Conservation (phyloP, 2,797 vertebrate genomes). For the Monodelphis domestica region DNA sequence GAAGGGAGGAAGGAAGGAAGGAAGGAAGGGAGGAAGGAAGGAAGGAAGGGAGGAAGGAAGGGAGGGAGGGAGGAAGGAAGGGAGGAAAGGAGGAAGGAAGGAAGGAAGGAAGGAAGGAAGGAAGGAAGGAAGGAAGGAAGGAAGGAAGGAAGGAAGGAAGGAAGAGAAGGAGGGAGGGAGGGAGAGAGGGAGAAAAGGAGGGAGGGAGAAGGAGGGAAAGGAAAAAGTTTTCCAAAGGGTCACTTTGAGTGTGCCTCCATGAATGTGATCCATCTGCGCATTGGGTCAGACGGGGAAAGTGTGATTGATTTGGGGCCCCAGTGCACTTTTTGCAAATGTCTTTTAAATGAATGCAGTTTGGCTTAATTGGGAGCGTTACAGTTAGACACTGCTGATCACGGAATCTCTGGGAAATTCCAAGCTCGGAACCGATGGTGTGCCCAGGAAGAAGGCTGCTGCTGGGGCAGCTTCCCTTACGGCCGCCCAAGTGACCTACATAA, state of each 20-base stretch:
- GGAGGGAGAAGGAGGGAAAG: neutral
- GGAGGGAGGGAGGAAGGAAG: too few species aligned
- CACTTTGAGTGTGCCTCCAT: conserved; percentile 82
- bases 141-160: conserved; percentile 51
- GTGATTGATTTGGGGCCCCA: conserved; percentile 88
- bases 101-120: neutral
- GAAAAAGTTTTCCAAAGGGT: conserved; percentile 83
- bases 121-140: conserved; percentile 58
- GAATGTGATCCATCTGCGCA: conserved; percentile 85
- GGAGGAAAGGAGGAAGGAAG: neutral
- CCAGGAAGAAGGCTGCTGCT: neutral
- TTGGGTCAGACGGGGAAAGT: conserved; percentile 84
- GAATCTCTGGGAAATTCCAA: conserved; percentile 84
- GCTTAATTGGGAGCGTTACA: conserved; percentile 91
- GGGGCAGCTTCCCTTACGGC: conserved; percentile 1
- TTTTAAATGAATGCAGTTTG: conserved; percentile 88
- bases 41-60: neutral
- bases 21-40: neutral
- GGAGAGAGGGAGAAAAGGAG: conserved; percentile 71
- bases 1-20: neutral
- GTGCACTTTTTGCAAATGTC: conserved; percentile 87
- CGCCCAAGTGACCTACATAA: conserved; percentile 87
- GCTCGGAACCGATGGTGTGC: neutral
- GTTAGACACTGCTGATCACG: conserved; percentile 87
- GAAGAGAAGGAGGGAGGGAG: conserved; percentile 71